These are phyloP conservation scores for Anodontia alba DNA, from an alignment of 2,888 invertebrate species.

Conservation along the genomic window DNA sequence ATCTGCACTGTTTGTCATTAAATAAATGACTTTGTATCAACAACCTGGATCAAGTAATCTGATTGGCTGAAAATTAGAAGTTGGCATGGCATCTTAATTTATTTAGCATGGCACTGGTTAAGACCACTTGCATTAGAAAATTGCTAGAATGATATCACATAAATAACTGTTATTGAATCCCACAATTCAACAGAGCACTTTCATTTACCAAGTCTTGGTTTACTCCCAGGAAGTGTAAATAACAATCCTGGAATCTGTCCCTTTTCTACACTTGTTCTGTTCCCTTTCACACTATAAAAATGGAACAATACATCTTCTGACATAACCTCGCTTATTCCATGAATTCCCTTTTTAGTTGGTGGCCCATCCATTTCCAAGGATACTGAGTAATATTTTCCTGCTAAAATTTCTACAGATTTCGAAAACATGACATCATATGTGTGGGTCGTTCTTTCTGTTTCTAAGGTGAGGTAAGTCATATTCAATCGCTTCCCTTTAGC, in stretches of 20 bases:
- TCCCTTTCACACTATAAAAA: slow-evolving; percentile 25
- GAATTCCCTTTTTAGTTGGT: slow-evolving; percentile 37
- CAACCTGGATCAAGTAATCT: too few relatives aligned
- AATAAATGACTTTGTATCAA: too few relatives aligned
- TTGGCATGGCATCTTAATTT: too few relatives aligned
- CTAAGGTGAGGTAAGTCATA: slow-evolving; percentile 23
- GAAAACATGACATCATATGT: slow-evolving; percentile 44
- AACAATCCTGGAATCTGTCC: slow-evolving; percentile 48
- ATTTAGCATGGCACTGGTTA: too few relatives aligned
- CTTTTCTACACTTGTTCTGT: slow-evolving; percentile 26
- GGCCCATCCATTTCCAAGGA: slow-evolving; percentile 41
- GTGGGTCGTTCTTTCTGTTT: slow-evolving; percentile 33
- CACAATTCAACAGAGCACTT: too few relatives aligned
- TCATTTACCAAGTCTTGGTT: too few relatives aligned
- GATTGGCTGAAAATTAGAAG: too few relatives aligned
- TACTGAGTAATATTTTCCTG: slow-evolving; percentile 32
- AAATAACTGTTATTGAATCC: too few relatives aligned
- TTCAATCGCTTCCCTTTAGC: not conserved
- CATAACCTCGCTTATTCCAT: slow-evolving; percentile 30
- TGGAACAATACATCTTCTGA: slow-evolving; percentile 38
- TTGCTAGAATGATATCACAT: too few relatives aligned
- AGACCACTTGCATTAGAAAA: too few relatives aligned
- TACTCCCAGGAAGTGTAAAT: slow-evolving; percentile 22
- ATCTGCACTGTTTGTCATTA: too few relatives aligned
- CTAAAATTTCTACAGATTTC: slow-evolving; percentile 18